phyloP scores from a whole-genome alignment of 2,797 vertebrate genomes.

The Limnodromus scolopaceus region DNA sequence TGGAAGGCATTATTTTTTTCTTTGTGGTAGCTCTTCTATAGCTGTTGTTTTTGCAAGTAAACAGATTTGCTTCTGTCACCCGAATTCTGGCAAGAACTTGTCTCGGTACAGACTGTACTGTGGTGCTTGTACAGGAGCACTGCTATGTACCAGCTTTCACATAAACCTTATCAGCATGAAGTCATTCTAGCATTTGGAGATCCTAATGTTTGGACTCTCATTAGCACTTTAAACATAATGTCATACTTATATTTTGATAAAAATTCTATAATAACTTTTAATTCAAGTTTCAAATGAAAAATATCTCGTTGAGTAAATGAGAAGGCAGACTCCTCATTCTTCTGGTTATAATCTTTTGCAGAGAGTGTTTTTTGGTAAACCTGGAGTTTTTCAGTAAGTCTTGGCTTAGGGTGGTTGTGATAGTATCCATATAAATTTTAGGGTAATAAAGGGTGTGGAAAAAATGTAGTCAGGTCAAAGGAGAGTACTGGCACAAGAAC shows the following conservation, averaged over 20 bases:
- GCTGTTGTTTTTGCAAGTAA: conserved; percentile 85
- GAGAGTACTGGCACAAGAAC: not conserved
- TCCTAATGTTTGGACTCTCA: not conserved
- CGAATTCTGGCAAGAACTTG: conserved; percentile 76
- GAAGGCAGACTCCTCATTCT: not conserved
- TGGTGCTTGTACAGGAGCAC: conserved; percentile 57
- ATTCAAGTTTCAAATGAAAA: not conserved
- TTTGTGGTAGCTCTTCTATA: conserved; percentile 52
- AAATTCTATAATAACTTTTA: not conserved
- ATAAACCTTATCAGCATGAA: conserved; percentile 74
- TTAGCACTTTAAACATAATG: not conserved
- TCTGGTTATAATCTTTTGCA: not conserved
- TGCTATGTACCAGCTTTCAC: conserved; percentile 84
- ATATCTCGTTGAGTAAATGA: not conserved
- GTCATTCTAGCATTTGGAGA: conserved; percentile 84
- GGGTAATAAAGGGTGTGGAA: not conserved
- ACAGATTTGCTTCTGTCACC: conserved; percentile 87
- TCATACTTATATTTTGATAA: not conserved
- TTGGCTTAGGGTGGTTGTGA: not conserved
- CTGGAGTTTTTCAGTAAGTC: not conserved
- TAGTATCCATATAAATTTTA: not conserved
- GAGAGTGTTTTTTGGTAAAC: not conserved
- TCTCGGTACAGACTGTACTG: conserved; percentile 83
- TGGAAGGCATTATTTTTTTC: not conserved
- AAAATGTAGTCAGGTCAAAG: not conserved